Evolutionary conservation across 2,797 vertebrate genomes (phyloP), one percentile per base, ranked within the genome.

Genomic region (Glyptemys insculpta): DNA sequence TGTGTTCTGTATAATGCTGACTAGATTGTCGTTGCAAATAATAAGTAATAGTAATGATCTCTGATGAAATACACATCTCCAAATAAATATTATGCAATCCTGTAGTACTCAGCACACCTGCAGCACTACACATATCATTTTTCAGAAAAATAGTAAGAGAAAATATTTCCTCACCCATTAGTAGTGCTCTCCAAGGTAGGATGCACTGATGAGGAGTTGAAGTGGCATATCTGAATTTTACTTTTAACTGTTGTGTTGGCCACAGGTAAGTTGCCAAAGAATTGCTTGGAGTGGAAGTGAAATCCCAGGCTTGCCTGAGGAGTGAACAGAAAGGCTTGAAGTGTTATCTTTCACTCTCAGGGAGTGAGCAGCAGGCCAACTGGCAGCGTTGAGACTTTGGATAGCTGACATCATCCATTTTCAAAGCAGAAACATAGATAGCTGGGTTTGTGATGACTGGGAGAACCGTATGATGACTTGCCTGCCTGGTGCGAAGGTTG

Each of bases 51-150:
- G 0, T 68, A 83, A 23, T 79, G 44, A 62, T 19, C 37, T 47
- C 15, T 53, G 76, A 56, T 3, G 49, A 49, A 53, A 68, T 19
- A 19, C 8, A 11, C 19, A 3, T 7, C 3, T 11, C 19, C 50
- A 31, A n/a, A 85, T 0, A 0, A 34, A 62, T 62, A 31, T 31
- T 1, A 0, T 1, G 31, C 81, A 86, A 29, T 34, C 12, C 3
- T n/a, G 74, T 74, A 54, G 18, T 2, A 81, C 14, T 50, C 50
- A 50, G 50, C 50, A 50, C 50, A 50, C 31, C 56, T 89, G 47
- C 34, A 23, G 1, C 10, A 0, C 0, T 50, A 14, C 50, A 3
- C 0, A 0, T 1, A n/a, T 8, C 3, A 37, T 68, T 85, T 85
- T 52, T 44, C 19, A 14, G 37, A 52, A n/a, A 74, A 31, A 31